Conservation (phyloP, 2,113 vertebrate species). For the Plestiodon gilberti region DNA sequence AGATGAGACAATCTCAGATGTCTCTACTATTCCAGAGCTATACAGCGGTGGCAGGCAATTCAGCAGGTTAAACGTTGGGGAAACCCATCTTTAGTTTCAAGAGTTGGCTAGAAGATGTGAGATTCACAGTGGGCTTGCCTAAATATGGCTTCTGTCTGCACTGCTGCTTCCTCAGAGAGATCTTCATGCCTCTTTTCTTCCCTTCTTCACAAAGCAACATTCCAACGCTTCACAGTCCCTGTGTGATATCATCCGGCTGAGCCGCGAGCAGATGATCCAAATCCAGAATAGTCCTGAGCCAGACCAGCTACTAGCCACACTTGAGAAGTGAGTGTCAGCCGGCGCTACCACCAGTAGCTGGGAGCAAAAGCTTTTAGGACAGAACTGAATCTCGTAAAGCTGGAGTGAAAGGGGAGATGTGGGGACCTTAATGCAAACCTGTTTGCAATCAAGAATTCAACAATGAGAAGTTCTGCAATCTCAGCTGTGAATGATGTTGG, state of each 20-base stretch:
- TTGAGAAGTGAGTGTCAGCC: slow-evolving; percentile 73
- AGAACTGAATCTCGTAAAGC: neutral
- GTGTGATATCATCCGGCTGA: slow-evolving; percentile 77
- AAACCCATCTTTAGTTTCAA: neutral
- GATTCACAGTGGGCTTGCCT: neutral
- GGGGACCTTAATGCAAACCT: neutral
- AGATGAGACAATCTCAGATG: neutral
- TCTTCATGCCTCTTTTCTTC: neutral
- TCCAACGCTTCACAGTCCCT: slow-evolving; percentile 78
- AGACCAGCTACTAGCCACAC: slow-evolving; percentile 71
- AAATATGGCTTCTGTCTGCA: neutral
- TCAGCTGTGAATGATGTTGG: neutral
- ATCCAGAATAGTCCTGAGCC: slow-evolving; percentile 73
- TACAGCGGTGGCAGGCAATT: neutral
- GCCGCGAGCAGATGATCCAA: slow-evolving; percentile 77
- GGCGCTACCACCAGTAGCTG: neutral
- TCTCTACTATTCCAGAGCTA: no score
- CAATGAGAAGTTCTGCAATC: no score
- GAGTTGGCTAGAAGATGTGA: neutral
- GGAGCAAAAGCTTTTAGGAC: neutral
- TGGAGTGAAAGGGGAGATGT: neutral
- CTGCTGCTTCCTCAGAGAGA: neutral
- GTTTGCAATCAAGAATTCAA: no score
- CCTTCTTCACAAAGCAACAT: slow-evolving; percentile 69
- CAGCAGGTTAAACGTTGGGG: neutral